Base-by-base conservation (phyloP, 2,797 vertebrate genomes). In the Lutjanus campechanus region DNA sequence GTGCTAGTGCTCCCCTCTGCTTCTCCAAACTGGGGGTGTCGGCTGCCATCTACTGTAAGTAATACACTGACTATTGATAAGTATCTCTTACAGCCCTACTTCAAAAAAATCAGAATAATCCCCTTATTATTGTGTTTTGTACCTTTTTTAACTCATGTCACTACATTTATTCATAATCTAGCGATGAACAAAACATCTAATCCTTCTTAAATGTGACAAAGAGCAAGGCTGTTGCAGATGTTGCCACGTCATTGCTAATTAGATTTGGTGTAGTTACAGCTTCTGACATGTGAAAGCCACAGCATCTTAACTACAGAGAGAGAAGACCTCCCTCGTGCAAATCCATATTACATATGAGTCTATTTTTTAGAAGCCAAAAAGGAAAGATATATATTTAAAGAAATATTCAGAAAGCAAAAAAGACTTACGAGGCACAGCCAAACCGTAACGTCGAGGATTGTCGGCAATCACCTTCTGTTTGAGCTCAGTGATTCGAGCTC, bases 391-490 rank as follows among this genome's bases (percentile, higher is more conserved):
- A n/a, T n/a, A n/a, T n/a, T n/a, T n/a, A n/a, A n/a, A n/a, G 3
- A 36, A 36, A 5, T 12, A 51, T 11, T 40, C 20, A 20, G 20
- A 20, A 43, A n/a, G 6, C 16, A 66, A 7, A 19, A 19, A 25
- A 62, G 19, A 96, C 97, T 97, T 92, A 99, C 98, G 97, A 90
- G 98, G 98, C 77, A 99, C 96, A 0, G 98, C 97, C 70, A 97
- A 95, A 0, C 96, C 96, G 0, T 97, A 98, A 41, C 92, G 95
- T 55, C 96, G 95, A 2, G 97, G 97, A 87, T 97, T 97, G 90
- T 98, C 97, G 0, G 97, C 95, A 49, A 98, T 97, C 82, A 97
- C 94, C 81, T 96, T 98, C 93, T 98, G 97, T 89, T 98, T 99
- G 71, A 99, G 95, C 88, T 99, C 97, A 15, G 96, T 96, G 79